Conservation (phyloP, 1,140 invertebrate species). For the Zaprionus taronus region DNA sequence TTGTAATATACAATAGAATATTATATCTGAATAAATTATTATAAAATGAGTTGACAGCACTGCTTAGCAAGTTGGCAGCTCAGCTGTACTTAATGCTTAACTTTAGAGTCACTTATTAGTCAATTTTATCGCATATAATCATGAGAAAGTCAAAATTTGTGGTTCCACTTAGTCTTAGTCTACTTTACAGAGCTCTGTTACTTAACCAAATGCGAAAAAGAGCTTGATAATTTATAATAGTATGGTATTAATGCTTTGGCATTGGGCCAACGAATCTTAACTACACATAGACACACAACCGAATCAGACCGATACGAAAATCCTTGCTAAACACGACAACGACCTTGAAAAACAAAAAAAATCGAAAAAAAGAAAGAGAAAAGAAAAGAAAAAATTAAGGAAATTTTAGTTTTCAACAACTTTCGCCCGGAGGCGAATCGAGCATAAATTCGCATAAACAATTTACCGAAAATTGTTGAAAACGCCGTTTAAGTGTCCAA, state of each 20-base stretch:
- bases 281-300: constrained; percentile 24
- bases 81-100: too few relatives aligned
- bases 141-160: neutral
- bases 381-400: constrained; percentile 22
- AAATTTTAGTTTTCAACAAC: constrained; percentile 33
- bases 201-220: constrained; percentile 48
- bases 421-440: constrained; percentile 44
- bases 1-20: too few relatives aligned
- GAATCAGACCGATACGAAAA: constrained; percentile 41
- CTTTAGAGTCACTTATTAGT: too few relatives aligned
- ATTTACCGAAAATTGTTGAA: constrained; percentile 40
- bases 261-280: constrained; percentile 64
- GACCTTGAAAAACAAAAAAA: constrained; percentile 64
- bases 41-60: too few relatives aligned
- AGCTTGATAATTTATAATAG: constrained; percentile 54
- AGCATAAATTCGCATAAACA: constrained; percentile 74
- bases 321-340: constrained; percentile 60
- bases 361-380: neutral
- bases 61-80: too few relatives aligned
- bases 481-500: constrained; percentile 42
- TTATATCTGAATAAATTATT: too few relatives aligned
- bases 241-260: constrained; percentile 71
- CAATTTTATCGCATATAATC: too few relatives aligned
- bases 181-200: constrained; percentile 38
- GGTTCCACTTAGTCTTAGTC: neutral